A percentile compares a stretch with the other conserved stretches of the same genome.
These are phyloP conservation scores for Hemiscyllium ocellatum DNA, from an alignment of 2,113 vertebrate species.

Conservation along the genomic window DNA sequence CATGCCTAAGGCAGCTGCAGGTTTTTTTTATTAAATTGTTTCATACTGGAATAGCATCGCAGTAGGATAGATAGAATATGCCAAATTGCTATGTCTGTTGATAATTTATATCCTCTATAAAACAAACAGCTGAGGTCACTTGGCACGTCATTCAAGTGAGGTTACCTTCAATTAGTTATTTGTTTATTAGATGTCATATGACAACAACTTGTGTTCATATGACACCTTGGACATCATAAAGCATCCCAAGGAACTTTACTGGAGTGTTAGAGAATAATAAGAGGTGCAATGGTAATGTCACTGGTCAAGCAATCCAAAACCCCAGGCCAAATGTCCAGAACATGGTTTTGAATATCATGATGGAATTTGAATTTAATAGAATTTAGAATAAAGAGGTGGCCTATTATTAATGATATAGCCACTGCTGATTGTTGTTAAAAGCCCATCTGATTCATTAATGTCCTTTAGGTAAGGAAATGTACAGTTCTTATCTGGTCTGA, in stretches of 20 bases:
- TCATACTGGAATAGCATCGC: neutral
- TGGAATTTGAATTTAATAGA: too few species aligned
- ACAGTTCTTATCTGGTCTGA: too few species aligned
- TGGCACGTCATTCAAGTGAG: neutral
- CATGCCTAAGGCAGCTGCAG: neutral
- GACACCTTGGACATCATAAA: neutral
- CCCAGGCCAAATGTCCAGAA: too few species aligned
- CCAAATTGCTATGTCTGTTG: neutral
- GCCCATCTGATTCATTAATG: too few species aligned
- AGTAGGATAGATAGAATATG: neutral
- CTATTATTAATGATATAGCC: too few species aligned
- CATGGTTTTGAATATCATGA: too few species aligned
- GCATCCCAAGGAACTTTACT: neutral
- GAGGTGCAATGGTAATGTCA: too few species aligned
- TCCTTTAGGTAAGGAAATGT: too few species aligned
- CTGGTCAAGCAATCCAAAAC: too few species aligned
- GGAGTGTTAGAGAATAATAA: too few species aligned
- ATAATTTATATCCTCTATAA: neutral
- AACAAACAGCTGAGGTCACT: neutral
- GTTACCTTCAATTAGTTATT: neutral
- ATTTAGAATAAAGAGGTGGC: too few species aligned
- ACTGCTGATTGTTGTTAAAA: too few species aligned
- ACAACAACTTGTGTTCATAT: neutral
- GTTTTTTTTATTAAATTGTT: constrained; percentile 11
- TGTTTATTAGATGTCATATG: neutral